A percentile compares a stretch with the other conserved stretches of the same genome.
These are phyloP conservation scores for Entomobrya multifasciata DNA, from an alignment of 2,888 invertebrate species.

Conservation along the genomic window DNA sequence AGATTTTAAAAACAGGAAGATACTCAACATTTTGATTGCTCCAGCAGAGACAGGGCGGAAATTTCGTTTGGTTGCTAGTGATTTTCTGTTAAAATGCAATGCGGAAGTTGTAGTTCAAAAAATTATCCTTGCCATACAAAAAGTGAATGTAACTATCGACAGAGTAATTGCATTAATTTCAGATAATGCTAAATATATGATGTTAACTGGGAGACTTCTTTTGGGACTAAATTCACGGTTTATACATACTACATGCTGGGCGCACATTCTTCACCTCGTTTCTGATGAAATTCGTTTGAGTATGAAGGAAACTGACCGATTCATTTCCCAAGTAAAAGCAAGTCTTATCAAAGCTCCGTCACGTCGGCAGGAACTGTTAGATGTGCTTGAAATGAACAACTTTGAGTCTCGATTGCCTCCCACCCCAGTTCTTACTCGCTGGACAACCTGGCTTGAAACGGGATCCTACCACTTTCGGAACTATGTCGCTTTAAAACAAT, in stretches of 20 bases:
- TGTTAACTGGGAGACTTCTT: not conserved
- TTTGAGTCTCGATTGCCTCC: no score
- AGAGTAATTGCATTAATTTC: slow-evolving; percentile 2
- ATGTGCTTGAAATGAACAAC: no score
- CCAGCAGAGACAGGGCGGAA: no score
- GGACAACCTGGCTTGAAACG: slow-evolving; percentile 40
- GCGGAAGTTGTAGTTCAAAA: not conserved
- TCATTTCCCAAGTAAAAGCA: slow-evolving; percentile 27
- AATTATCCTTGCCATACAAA: not conserved
- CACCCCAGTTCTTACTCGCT: slow-evolving; percentile 35
- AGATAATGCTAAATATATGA: slow-evolving; percentile 46
- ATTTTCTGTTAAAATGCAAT: no score
- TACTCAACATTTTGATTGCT: no score
- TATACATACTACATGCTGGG: slow-evolving; percentile 54
- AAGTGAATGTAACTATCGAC: not conserved
- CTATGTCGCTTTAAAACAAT: not conserved
- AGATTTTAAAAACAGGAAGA: no score
- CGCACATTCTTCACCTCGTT: slow-evolving; percentile 30
- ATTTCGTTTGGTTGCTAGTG: no score
- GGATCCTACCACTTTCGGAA: slow-evolving; percentile 7
- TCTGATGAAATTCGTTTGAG: not conserved
- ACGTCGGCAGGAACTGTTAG: not conserved
- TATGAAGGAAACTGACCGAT: not conserved
- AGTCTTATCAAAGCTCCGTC: slow-evolving; percentile 1
- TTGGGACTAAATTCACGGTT: not conserved